Conservation (phyloP, 2,797 vertebrate genomes). For the Oreochromis mossambicus region DNA sequence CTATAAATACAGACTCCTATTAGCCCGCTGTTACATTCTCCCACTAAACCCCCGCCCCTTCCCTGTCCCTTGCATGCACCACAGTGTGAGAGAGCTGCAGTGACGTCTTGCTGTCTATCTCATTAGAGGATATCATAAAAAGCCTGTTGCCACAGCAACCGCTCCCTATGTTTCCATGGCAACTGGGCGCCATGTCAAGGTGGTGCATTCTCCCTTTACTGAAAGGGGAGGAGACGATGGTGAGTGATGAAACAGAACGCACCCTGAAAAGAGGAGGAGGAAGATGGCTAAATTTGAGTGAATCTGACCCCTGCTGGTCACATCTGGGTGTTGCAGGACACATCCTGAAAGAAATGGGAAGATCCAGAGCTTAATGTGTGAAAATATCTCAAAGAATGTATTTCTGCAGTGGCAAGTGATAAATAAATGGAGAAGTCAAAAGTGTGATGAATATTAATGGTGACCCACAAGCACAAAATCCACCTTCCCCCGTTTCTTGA, state of each 20-base stretch:
- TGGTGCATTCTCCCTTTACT: conserved; percentile 43
- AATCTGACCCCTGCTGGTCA: conserved; percentile 70
- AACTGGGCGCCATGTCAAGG: conserved; percentile 65
- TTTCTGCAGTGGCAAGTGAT: neutral
- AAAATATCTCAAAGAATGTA: neutral
- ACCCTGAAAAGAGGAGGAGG: neutral
- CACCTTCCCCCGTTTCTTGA: neutral
- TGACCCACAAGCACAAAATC: conserved; percentile 48
- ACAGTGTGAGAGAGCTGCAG: conserved; percentile 48
- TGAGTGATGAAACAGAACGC: conserved; percentile 8
- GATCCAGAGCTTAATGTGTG: neutral
- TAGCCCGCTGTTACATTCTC: conserved; percentile 63
- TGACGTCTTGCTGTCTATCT: conserved; percentile 65
- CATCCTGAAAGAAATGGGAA: conserved; percentile 38
- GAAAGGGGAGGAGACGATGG: conserved; percentile 44
- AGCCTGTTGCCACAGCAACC: conserved; percentile 67
- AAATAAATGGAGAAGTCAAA: neutral
- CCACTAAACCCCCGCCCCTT: conserved; percentile 38
- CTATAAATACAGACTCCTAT: conserved; percentile 64
- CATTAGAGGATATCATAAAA: conserved; percentile 73
- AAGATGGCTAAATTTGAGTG: conserved; percentile 1
- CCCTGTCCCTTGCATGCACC: conserved; percentile 22
- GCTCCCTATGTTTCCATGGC: conserved; percentile 66
- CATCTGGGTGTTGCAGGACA: conserved; percentile 52
- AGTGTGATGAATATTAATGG: neutral